A percentile compares a stretch with the other conserved stretches of the same genome.
Evolutionary conservation across 2,797 vertebrate species (phyloP).

Genomic region (Malacoctenus gilli): DNA sequence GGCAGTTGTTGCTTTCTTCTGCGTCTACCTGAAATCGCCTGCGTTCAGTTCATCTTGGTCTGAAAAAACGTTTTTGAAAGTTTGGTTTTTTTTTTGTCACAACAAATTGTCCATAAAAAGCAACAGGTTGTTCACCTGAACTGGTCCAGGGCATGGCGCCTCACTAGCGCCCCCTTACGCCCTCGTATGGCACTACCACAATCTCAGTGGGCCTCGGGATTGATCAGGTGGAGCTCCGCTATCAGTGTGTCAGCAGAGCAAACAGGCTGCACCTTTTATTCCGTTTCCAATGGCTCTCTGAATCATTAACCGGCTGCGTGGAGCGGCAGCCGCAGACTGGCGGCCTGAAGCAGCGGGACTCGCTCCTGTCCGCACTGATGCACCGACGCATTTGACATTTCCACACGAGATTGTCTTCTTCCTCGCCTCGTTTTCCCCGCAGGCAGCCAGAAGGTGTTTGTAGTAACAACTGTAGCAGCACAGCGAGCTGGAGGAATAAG

Average conservation of each 20-base stretch:
- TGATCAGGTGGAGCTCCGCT: slow-evolving; percentile 3
- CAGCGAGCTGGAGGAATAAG: background rate
- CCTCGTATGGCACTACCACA: too few relatives aligned
- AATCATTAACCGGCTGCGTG: slow-evolving; percentile 60
- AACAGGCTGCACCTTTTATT: slow-evolving; percentile 31
- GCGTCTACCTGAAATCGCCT: too few relatives aligned
- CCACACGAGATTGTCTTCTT: slow-evolving; percentile 8
- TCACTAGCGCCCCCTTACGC: background rate
- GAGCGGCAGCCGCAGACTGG: background rate
- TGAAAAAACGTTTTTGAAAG: too few relatives aligned
- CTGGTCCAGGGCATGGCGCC: too few relatives aligned
- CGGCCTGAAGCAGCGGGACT: slow-evolving; percentile 1
- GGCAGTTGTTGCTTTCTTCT: too few relatives aligned
- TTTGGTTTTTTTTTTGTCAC: too few relatives aligned
- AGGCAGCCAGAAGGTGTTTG: slow-evolving; percentile 22
- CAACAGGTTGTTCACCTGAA: too few relatives aligned
- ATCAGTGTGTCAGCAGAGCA: slow-evolving; percentile 40
- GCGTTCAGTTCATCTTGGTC: too few relatives aligned
- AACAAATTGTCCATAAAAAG: too few relatives aligned
- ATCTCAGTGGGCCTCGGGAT: too few relatives aligned
- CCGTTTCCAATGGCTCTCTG: slow-evolving; percentile 30
- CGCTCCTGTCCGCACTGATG: background rate
- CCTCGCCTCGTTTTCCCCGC: background rate
- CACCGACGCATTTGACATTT: slow-evolving; percentile 13
- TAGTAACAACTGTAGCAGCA: slow-evolving; percentile 6